Evolutionary conservation across 2,888 invertebrate genomes (phyloP), one percentile per base, ranked within the genome.

Genomic region (Brachypterus glaber): DNA sequence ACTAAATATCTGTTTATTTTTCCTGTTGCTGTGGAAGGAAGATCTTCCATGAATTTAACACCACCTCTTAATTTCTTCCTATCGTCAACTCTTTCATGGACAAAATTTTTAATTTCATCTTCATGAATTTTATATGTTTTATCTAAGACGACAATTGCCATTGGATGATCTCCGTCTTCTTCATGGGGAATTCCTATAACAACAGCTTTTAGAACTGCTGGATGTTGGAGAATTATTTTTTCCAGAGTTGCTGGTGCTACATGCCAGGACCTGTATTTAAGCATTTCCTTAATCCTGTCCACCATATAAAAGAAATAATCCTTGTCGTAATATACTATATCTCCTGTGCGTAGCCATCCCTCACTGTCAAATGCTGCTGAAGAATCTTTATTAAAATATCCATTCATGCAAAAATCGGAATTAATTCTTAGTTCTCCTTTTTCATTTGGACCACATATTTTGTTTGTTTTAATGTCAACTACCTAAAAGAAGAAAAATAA

Each of bases 361-460:
- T 66, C 67, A 11, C 58, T 55, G 5, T 68, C 61, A 36, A 67
- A 67, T 0, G 62, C 51, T 12, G 64, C 64, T n/a, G 58, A 60
- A 1, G 71, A 70, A 3, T 67, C 68, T 37, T 57, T 46, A 29
- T 66, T 67, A 49, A 69, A 68, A 50, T 73, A 74, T 3, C 66
- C 70, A 61, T 67, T 57, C 46, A 63, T 57, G 8, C 50, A 31
- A 26, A 47, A 43, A 17, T 50, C 45, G 3, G 60, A 68, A 54
- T 68, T 70, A 1, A 73, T 24, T 63, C 71, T 68, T 9, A 76
- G 53, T 48, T 75, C 75, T 7, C 76, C 76, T 2, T 57, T 53
- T 17, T 63, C 49, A 41, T 73, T 67, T 1, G 71, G 65, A 9
- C 53, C 54, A 30, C 48, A 50, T 25, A 37, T 39, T 17, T 50